Evolutionary conservation across 2,888 invertebrate genomes (phyloP).

Genomic region (Falcaria lacertinaria): DNA sequence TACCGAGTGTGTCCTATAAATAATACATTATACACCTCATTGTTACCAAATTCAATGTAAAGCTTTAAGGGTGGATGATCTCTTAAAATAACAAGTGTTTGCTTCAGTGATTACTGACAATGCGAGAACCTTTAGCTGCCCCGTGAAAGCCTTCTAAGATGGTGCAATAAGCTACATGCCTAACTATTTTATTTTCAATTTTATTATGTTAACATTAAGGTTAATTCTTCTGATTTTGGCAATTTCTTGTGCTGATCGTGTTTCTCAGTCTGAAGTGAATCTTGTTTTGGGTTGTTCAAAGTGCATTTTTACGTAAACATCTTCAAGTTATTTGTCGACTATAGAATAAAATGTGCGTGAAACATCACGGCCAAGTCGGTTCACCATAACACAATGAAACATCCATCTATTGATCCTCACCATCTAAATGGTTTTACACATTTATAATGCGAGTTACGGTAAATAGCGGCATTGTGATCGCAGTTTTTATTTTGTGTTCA

Average conservation of each 20-base stretch:
- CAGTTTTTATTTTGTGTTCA: conserved; percentile 64
- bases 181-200: neutral
- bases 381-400: conserved; percentile 75
- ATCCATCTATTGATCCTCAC: conserved; percentile 73
- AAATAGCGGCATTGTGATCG: conserved; percentile 65
- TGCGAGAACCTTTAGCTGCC: conserved; percentile 74
- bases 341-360: conserved; percentile 73
- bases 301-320: conserved; percentile 16
- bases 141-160: conserved; percentile 63
- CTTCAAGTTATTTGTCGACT: conserved; percentile 32
- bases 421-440: conserved; percentile 80
- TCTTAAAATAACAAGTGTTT: conserved; percentile 81
- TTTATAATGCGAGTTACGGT: conserved; percentile 76
- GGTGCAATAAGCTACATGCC: conserved; percentile 4
- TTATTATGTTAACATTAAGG: neutral
- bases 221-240: neutral
- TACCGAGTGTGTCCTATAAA: conserved; percentile 76
- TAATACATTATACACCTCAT: conserved; percentile 76
- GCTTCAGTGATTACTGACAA: conserved; percentile 80
- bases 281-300: conserved; percentile 7
- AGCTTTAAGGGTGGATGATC: conserved; percentile 78
- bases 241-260: neutral
- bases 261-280: conserved; percentile 2
- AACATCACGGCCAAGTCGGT: conserved; percentile 76
- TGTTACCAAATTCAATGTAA: conserved; percentile 63